Percentiles rank a stretch among this genome's conserved stretches.
Evolutionary conservation across 2,113 vertebrate species (phyloP).

Genomic region (Nicator chloris): DNA sequence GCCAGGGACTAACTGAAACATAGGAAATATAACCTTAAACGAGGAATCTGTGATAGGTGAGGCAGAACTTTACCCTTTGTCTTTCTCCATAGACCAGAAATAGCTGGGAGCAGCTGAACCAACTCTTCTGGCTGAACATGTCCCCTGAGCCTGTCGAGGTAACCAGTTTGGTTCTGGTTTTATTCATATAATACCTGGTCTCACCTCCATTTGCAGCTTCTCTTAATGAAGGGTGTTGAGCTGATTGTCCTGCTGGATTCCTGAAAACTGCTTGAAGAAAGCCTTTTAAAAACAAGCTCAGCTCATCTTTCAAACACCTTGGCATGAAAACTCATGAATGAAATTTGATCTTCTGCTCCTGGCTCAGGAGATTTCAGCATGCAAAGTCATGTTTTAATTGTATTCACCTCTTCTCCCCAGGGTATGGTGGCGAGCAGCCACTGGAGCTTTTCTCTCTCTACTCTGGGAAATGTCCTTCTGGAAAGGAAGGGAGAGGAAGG

Average conservation of each 20-base stretch:
- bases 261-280: slow-evolving; percentile 17
- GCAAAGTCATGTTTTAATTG: neutral
- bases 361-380: neutral
- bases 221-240: neutral
- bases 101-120: slow-evolving; percentile 34
- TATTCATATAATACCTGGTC: neutral
- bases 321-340: neutral
- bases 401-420: neutral
- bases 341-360: neutral
- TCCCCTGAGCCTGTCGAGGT: neutral
- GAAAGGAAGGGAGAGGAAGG: neutral
- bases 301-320: slow-evolving; percentile 31
- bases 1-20: slow-evolving; percentile 1
- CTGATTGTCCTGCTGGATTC: slow-evolving; percentile 7
- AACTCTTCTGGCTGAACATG: slow-evolving; percentile 35
- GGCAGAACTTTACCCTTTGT: slow-evolving; percentile 21
- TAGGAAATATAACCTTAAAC: slow-evolving; percentile 1
- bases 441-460: neutral
- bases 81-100: slow-evolving; percentile 29
- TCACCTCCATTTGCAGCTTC: neutral
- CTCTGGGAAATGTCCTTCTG: neutral
- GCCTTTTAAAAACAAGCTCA: neutral
- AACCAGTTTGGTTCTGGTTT: slow-evolving; percentile 37
- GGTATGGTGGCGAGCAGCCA: neutral
- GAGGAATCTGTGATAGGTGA: slow-evolving; percentile 12